Conservation (phyloP, 1,140 invertebrate species). For the Neuroterus valhalla region DNA sequence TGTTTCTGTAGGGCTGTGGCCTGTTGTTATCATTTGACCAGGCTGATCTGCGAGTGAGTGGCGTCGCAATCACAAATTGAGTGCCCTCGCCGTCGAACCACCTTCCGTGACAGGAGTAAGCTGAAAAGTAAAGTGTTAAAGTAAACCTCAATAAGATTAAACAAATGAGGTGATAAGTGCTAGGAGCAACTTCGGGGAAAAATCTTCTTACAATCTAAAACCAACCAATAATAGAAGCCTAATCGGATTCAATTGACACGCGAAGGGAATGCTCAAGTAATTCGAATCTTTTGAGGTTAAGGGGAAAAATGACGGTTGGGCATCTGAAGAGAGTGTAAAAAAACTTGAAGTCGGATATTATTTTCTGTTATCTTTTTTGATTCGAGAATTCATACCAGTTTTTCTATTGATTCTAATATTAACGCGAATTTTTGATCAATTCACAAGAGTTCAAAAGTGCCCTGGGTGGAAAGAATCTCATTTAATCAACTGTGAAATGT, state of each 20-base stretch:
- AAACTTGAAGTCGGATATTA: not conserved
- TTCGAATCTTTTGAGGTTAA: too few relatives aligned
- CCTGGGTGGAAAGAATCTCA: too few relatives aligned
- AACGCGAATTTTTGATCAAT: too few relatives aligned
- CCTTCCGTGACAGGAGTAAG: conserved; percentile 89
- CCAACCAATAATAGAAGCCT: not conserved
- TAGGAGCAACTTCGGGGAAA: not conserved
- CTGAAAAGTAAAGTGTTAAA: conserved; percentile 72
- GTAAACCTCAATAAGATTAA: conserved; percentile 11
- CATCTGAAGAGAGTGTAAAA: too few relatives aligned
- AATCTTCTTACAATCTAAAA: not conserved
- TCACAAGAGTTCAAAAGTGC: too few relatives aligned
- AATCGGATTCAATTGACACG: conserved; percentile 20
- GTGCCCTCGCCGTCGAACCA: conserved; percentile 83
- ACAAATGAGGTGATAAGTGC: not conserved
- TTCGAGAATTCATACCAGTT: too few relatives aligned
- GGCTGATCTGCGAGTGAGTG: conserved; percentile 74
- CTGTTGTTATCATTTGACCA: conserved; percentile 71
- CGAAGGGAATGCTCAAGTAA: too few relatives aligned
- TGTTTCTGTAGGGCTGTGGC: conserved; percentile 73
- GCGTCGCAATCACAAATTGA: conserved; percentile 86
- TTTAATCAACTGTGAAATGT: too few relatives aligned
- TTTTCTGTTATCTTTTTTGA: too few relatives aligned
- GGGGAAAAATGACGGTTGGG: too few relatives aligned
- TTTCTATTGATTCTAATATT: too few relatives aligned